A percentile compares a stretch with the other conserved stretches of the same genome.
Evolutionary conservation across 2,797 vertebrate genomes (phyloP).

Genomic region (Poeciliopsis gracilis): DNA sequence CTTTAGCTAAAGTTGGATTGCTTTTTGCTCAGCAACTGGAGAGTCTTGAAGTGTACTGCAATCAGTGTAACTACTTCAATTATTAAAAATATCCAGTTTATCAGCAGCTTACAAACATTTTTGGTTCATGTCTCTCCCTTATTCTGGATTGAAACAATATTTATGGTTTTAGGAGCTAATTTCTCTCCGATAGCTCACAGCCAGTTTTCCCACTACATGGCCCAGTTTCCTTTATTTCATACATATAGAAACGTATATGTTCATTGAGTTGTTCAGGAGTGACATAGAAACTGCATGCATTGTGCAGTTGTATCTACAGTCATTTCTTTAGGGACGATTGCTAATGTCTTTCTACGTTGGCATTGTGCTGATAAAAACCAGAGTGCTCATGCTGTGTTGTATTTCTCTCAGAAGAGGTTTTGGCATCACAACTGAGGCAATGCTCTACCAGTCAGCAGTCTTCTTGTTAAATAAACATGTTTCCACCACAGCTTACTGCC

Average conservation of each 20-base stretch:
- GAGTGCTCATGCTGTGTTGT: not conserved
- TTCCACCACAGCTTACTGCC: no score
- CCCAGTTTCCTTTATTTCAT: not conserved
- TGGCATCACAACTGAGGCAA: not conserved
- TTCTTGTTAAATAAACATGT: no score
- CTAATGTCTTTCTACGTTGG: not conserved
- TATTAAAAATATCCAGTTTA: conserved; percentile 58
- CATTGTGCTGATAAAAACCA: not conserved
- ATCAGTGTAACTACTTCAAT: conserved; percentile 57
- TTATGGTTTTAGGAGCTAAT: conserved; percentile 12
- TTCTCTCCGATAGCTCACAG: not conserved
- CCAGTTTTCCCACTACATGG: not conserved
- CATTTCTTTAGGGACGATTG: not conserved
- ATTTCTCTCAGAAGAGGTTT: not conserved
- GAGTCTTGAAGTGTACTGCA: conserved; percentile 34
- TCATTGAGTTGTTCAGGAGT: not conserved
- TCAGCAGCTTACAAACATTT: conserved; percentile 39
- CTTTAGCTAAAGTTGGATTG: conserved; percentile 21
- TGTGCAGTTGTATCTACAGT: not conserved
- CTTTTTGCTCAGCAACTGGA: conserved; percentile 46
- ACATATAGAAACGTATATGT: not conserved
- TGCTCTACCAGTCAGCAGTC: no score
- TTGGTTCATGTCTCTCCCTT: conserved; percentile 10
- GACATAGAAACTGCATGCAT: not conserved
- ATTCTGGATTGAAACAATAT: conserved; percentile 23